phyloP scores from a whole-genome alignment of 1,140 invertebrate species.

The Helicorthomorpha holstii region DNA sequence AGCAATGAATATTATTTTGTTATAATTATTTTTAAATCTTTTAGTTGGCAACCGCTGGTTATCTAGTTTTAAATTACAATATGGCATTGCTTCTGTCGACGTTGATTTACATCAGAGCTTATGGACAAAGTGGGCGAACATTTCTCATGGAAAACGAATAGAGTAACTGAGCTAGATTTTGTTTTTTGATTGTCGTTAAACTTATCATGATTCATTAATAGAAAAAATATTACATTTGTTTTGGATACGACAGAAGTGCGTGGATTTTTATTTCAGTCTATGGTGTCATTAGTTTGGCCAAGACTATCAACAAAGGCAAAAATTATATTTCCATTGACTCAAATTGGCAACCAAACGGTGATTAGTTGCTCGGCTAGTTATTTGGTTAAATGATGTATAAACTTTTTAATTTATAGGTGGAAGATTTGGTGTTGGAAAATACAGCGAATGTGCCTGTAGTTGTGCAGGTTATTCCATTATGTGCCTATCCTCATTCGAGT shows the following conservation, averaged over 20 bases:
- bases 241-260: slow-evolving; percentile 57
- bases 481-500: slow-evolving; percentile 33
- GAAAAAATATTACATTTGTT: slow-evolving; percentile 50
- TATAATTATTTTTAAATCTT: slow-evolving; percentile 9
- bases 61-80: neutral
- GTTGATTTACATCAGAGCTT: neutral
- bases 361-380: neutral
- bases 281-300: slow-evolving; percentile 57
- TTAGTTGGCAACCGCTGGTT: slow-evolving; percentile 1
- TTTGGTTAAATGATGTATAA: neutral
- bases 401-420: slow-evolving; percentile 22
- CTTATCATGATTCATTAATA: slow-evolving; percentile 17
- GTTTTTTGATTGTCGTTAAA: neutral
- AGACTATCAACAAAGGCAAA: slow-evolving; percentile 29
- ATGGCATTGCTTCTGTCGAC: neutral
- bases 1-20: slow-evolving; percentile 30
- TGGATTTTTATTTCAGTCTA: slow-evolving; percentile 47
- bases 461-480: slow-evolving; percentile 32
- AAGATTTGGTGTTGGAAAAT: slow-evolving; percentile 35
- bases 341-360: slow-evolving; percentile 58
- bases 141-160: neutral
- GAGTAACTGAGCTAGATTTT: neutral
- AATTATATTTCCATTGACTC: slow-evolving; percentile 58
- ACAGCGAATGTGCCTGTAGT: slow-evolving; percentile 31
- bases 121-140: neutral